Conservation (phyloP, 1,140 invertebrate genomes). For the Battus philenor region DNA sequence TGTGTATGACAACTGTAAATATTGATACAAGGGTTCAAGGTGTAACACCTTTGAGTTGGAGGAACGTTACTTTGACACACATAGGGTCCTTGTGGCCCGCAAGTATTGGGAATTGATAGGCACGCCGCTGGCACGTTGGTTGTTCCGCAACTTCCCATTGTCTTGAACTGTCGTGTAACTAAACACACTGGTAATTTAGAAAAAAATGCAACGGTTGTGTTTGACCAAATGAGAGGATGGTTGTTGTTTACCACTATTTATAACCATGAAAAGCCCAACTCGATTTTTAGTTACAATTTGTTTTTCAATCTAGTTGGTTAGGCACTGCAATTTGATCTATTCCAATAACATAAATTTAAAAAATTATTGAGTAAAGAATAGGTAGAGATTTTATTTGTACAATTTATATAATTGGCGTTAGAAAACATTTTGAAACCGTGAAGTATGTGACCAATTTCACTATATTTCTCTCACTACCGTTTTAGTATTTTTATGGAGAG, state of each 20-base stretch:
- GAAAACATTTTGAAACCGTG: too few relatives aligned
- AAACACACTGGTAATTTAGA: conserved; percentile 19
- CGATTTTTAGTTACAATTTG: conserved; percentile 20
- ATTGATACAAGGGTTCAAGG: conserved; percentile 57
- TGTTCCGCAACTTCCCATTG: conserved; percentile 30
- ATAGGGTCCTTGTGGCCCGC: conserved; percentile 23
- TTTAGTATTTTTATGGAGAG: too few relatives aligned
- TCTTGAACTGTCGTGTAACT: conserved; percentile 21
- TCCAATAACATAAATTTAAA: neutral
- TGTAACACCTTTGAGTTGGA: conserved; percentile 32
- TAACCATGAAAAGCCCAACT: neutral
- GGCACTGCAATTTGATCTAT: too few relatives aligned
- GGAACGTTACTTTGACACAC: conserved; percentile 34
- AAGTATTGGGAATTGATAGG: conserved; percentile 16
- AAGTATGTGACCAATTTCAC: too few relatives aligned
- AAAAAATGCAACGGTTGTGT: conserved; percentile 1
- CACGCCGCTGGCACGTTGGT: conserved; percentile 22
- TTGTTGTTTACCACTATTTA: neutral
- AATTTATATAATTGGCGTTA: neutral
- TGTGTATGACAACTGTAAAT: conserved; percentile 65
- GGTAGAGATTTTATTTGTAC: conserved; percentile 9
- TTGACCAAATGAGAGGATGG: conserved; percentile 19
- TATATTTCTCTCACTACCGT: too few relatives aligned
- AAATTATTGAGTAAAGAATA: neutral
- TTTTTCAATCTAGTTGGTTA: conserved; percentile 15